Percentiles rank a stretch among this genome's conserved stretches.
Evolutionary conservation across 2,888 invertebrate genomes (phyloP).

Genomic region (Philhelius pedissequus): DNA sequence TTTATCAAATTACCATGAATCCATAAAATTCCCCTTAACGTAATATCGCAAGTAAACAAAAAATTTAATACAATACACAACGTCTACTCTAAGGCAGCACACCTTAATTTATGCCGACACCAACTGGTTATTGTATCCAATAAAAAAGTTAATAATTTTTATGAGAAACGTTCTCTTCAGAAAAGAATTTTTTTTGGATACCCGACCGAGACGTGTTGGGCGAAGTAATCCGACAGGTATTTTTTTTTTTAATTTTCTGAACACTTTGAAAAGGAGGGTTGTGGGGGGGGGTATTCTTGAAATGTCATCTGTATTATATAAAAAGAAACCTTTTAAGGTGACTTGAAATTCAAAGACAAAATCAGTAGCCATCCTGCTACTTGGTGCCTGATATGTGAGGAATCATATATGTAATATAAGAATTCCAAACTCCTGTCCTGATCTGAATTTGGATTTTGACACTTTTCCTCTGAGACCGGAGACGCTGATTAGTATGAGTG

Average conservation of each 20-base stretch:
- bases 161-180: slow-evolving; percentile 49
- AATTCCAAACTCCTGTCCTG: slow-evolving; percentile 38
- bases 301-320: slow-evolving; percentile 51
- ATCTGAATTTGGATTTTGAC: slow-evolving; percentile 45
- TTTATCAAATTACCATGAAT: background rate
- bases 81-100: slow-evolving; percentile 24
- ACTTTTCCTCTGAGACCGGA: background rate
- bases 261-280: background rate
- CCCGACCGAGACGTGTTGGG: background rate
- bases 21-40: background rate
- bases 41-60: background rate
- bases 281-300: background rate
- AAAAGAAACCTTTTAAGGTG: background rate
- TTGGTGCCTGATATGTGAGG: slow-evolving; percentile 9
- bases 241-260: background rate
- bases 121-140: slow-evolving; percentile 65
- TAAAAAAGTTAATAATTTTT: slow-evolving; percentile 41
- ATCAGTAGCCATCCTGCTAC: slow-evolving; percentile 56
- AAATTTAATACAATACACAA: slow-evolving; percentile 36
- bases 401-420: background rate
- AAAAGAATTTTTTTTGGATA: slow-evolving; percentile 24
- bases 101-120: slow-evolving; percentile 66
- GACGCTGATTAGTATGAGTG: too few species aligned
- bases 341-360: slow-evolving; percentile 11
- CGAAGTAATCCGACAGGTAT: slow-evolving; percentile 63